phyloP scores from a whole-genome alignment of 1,140 invertebrate species.

The Limonius californicus region DNA sequence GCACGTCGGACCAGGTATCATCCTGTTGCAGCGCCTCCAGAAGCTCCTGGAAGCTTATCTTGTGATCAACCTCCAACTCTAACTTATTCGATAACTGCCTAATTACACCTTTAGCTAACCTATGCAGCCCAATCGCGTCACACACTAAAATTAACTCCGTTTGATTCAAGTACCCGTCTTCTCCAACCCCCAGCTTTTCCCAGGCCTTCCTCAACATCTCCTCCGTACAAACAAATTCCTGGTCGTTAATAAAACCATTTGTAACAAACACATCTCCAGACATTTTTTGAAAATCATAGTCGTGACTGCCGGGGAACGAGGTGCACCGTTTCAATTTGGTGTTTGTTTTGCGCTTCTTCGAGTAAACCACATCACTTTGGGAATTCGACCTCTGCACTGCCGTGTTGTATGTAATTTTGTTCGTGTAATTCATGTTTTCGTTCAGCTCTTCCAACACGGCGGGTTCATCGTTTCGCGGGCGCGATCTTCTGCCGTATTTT shows the following conservation, averaged over 20 bases:
- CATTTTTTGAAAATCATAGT: slow-evolving; percentile 24
- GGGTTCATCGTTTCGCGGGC: slow-evolving; percentile 43
- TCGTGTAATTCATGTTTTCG: slow-evolving; percentile 27
- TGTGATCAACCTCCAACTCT: slow-evolving; percentile 60
- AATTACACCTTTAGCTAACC: slow-evolving; percentile 58
- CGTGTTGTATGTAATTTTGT: slow-evolving; percentile 30
- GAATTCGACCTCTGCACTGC: slow-evolving; percentile 52
- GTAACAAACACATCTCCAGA: slow-evolving; percentile 23
- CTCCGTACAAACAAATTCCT: slow-evolving; percentile 40
- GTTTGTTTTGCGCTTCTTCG: slow-evolving; percentile 46
- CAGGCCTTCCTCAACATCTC: slow-evolving; percentile 54
- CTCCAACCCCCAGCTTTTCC: slow-evolving; percentile 57
- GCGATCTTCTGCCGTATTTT: slow-evolving; percentile 68
- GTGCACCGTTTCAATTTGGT: slow-evolving; percentile 52
- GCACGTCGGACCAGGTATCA: slow-evolving; percentile 45
- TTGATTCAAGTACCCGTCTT: slow-evolving; percentile 58
- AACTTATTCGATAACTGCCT: slow-evolving; percentile 64
- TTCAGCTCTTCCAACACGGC: slow-evolving; percentile 11
- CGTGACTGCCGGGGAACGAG: slow-evolving; percentile 46
- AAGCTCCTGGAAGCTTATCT: slow-evolving; percentile 67
- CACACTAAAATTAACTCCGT: slow-evolving; percentile 59
- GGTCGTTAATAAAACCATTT: slow-evolving; percentile 29
- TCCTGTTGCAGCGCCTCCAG: slow-evolving; percentile 58
- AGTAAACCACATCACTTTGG: slow-evolving; percentile 49
- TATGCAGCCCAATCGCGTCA: slow-evolving; percentile 58